Evolutionary conservation across 1,140 invertebrate species (phyloP).

Genomic region (Bombus breviceps): DNA sequence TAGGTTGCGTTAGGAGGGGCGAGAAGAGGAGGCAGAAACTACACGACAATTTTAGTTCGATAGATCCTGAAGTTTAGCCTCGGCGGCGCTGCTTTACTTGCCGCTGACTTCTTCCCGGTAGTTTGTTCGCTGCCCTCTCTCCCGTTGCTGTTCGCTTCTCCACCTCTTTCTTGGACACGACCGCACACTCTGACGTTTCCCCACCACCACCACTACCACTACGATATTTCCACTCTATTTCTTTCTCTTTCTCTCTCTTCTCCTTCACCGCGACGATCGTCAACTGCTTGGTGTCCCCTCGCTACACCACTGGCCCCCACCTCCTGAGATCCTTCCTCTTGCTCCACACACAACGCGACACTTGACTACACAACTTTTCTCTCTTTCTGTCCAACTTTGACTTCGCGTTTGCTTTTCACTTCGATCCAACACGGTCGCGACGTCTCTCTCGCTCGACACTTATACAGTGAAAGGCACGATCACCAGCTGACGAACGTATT

Average conservation of each 20-base stretch:
- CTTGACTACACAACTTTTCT: slow-evolving; percentile 64
- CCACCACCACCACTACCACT: slow-evolving; percentile 33
- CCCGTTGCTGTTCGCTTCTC: slow-evolving; percentile 49
- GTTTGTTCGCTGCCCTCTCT: slow-evolving; percentile 78
- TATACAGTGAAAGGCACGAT: slow-evolving; percentile 45
- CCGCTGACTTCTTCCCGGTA: slow-evolving; percentile 81
- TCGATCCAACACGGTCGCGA: slow-evolving; percentile 8
- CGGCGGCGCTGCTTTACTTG: slow-evolving; percentile 80
- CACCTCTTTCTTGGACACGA: slow-evolving; percentile 54
- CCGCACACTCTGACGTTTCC: slow-evolving; percentile 59
- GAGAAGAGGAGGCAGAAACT: slow-evolving; percentile 76
- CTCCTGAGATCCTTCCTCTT: slow-evolving; percentile 63
- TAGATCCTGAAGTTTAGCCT: slow-evolving; percentile 80
- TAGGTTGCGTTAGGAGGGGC: slow-evolving; percentile 43
- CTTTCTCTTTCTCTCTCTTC: slow-evolving; percentile 28
- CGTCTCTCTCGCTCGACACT: slow-evolving; percentile 28
- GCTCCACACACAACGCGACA: slow-evolving; percentile 69
- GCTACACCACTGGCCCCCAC: slow-evolving; percentile 64
- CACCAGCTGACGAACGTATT: slow-evolving; percentile 50
- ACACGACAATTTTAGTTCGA: slow-evolving; percentile 83
- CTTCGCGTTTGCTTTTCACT: slow-evolving; percentile 10
- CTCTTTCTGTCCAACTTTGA: slow-evolving; percentile 14
- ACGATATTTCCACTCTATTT: slow-evolving; percentile 28
- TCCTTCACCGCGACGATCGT: slow-evolving; percentile 57
- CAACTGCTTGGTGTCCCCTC: slow-evolving; percentile 61